Evolutionary conservation across 2,113 vertebrate genomes (phyloP).

Genomic region (Cervus canadensis): DNA sequence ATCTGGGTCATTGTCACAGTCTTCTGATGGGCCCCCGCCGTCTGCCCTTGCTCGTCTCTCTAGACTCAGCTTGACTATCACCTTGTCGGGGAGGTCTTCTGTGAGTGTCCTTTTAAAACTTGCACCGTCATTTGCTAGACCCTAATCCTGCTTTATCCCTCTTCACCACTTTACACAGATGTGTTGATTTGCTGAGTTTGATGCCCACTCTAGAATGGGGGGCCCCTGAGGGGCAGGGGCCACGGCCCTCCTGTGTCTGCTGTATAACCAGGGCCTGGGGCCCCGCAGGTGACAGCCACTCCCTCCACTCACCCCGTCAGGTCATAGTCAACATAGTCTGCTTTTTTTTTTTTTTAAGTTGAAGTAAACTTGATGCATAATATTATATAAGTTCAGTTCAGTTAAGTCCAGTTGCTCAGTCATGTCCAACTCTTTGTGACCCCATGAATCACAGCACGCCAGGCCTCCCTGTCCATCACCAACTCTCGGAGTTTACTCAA

Average conservation of each 20-base stretch:
- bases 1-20: fast-evolving
- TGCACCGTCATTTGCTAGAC: neutral
- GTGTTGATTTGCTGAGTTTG: neutral
- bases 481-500: too few species aligned
- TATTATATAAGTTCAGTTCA: neutral
- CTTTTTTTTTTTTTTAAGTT: neutral
- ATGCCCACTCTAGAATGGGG: neutral
- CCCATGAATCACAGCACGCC: too few species aligned
- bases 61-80: neutral
- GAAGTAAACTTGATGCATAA: neutral
- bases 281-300: too few species aligned
- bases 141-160: neutral
- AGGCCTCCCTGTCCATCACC: too few species aligned
- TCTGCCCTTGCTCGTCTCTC: fast-evolving
- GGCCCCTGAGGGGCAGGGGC: too few species aligned
- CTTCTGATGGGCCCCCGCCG: too few species aligned
- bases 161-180: too few species aligned
- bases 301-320: too few species aligned
- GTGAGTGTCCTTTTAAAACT: neutral
- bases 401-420: too few species aligned
- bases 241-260: neutral
- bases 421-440: too few species aligned
- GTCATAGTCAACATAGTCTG: neutral
- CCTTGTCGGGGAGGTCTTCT: neutral
- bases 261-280: neutral